Conservation (phyloP, 2,888 invertebrate species). For the Orthosia gracilis region DNA sequence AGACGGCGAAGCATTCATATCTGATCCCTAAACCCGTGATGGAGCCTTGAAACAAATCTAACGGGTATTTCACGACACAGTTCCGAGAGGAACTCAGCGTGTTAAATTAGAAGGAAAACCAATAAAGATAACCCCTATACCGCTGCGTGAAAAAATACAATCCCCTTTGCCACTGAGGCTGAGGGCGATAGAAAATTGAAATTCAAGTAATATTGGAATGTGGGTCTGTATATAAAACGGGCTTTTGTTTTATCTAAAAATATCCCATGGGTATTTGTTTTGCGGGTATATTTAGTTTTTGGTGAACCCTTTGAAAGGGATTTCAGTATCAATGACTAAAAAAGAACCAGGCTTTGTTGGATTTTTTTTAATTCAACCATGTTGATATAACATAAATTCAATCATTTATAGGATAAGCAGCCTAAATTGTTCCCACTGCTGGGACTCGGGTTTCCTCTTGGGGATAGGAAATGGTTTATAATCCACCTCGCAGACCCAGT, state of each 20-base stretch:
- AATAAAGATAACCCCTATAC: constrained; percentile 69
- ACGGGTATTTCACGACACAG: constrained; percentile 43
- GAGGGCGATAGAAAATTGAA: constrained; percentile 64
- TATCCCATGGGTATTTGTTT: constrained; percentile 38
- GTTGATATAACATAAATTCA: too few relatives aligned
- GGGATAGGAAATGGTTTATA: too few relatives aligned
- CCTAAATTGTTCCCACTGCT: too few relatives aligned
- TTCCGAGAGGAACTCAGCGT: constrained; percentile 51
- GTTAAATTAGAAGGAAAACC: constrained; percentile 74
- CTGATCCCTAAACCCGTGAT: constrained; percentile 24
- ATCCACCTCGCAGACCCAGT: too few relatives aligned
- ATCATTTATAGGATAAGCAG: too few relatives aligned
- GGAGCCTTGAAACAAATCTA: constrained; percentile 38
- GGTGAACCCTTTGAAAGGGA: neutral
- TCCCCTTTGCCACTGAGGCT: constrained; percentile 48
- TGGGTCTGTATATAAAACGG: constrained; percentile 50
- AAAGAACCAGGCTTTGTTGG: neutral
- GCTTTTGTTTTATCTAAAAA: constrained; percentile 50
- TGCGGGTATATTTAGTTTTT: constrained; percentile 24
- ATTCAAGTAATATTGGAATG: constrained; percentile 66
- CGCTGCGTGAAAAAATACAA: constrained; percentile 63
- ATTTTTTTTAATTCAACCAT: neutral
- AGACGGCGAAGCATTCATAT: constrained; percentile 2
- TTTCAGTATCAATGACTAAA: constrained; percentile 7
- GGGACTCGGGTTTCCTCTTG: too few relatives aligned